Percentiles rank a stretch among this genome's conserved stretches.
These are phyloP conservation scores for Mimachlamys varia DNA, from an alignment of 2,888 invertebrate species.

Conservation along the genomic window DNA sequence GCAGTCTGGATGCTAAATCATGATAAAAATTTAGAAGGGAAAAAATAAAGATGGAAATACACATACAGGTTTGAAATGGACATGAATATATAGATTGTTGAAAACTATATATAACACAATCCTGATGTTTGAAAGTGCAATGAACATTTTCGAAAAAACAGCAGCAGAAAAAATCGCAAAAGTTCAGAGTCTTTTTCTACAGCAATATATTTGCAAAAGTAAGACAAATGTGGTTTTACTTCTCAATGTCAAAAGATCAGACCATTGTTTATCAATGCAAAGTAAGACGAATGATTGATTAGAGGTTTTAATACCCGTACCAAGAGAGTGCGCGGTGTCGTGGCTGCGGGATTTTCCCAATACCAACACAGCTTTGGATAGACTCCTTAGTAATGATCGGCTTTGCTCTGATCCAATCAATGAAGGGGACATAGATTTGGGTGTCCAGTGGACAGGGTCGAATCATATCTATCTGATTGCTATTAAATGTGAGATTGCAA, in stretches of 20 bases:
- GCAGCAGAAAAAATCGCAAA: not conserved
- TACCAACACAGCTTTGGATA: not conserved
- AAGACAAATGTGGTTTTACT: not conserved
- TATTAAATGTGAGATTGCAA: conserved; percentile 12
- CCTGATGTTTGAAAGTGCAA: too few species aligned
- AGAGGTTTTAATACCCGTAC: not conserved
- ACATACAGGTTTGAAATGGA: too few species aligned
- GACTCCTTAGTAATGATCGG: not conserved
- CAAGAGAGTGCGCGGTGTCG: not conserved
- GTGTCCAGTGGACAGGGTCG: not conserved
- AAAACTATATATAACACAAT: too few species aligned
- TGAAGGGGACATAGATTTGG: conserved; percentile 31
- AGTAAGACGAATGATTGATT: not conserved
- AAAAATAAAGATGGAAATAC: too few species aligned
- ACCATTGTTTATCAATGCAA: not conserved
- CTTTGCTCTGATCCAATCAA: not conserved
- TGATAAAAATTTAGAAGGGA: too few species aligned
- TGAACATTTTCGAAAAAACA: not conserved
- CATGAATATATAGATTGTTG: too few species aligned
- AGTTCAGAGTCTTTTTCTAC: not conserved
- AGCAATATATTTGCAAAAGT: not conserved
- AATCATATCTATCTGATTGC: not conserved
- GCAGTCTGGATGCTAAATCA: too few species aligned
- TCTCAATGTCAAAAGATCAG: not conserved
- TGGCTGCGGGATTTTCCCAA: not conserved